A percentile compares a stretch with the other conserved stretches of the same genome.
Conservation (phyloP, 2,888 invertebrate genomes). For the Salticus scenicus region DNA sequence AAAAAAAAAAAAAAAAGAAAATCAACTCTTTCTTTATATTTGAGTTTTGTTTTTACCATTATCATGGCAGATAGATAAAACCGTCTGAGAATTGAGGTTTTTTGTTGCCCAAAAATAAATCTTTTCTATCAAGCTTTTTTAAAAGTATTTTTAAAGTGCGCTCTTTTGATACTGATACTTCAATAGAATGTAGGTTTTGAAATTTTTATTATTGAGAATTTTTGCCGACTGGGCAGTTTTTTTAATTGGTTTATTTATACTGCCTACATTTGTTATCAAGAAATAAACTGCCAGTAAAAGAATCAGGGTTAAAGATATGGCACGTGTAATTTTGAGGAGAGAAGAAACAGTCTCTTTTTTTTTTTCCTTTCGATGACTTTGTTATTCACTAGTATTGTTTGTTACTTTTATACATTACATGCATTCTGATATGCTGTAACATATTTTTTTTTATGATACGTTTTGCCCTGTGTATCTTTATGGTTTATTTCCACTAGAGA, state of each 20-base stretch:
- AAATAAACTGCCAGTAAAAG: neutral
- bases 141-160: too few species aligned
- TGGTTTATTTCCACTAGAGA: too few species aligned
- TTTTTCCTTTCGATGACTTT: neutral
- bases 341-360: neutral
- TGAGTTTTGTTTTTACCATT: too few species aligned
- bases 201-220: neutral
- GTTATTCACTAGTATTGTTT: neutral
- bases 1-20: too few species aligned
- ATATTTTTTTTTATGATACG: too few species aligned
- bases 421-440: too few species aligned
- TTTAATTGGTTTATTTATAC: neutral
- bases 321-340: neutral
- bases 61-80: too few species aligned
- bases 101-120: too few species aligned
- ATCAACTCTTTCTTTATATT: too few species aligned
- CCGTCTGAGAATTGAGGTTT: too few species aligned
- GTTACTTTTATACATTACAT: neutral
- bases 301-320: neutral
- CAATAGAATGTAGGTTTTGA: neutral
- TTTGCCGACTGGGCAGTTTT: neutral
- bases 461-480: too few species aligned
- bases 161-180: too few species aligned
- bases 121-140: neutral
- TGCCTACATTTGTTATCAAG: neutral